These are phyloP conservation scores for Urocynchramus pylzowi DNA, from an alignment of 2,113 vertebrate genomes.

Conservation along the genomic window DNA sequence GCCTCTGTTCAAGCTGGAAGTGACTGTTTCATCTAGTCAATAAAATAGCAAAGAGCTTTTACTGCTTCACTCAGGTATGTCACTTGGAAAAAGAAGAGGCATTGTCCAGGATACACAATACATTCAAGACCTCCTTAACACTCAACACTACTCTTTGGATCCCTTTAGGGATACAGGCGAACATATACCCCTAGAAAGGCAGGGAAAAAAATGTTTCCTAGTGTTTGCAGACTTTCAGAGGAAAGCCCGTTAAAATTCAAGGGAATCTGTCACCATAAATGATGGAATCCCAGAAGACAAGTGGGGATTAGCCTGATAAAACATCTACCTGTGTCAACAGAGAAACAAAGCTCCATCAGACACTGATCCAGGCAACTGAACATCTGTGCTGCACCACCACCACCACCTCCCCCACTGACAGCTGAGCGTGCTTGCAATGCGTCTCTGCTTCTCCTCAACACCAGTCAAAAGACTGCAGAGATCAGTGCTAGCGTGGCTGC, in stretches of 20 bases:
- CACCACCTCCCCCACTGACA: background rate
- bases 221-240: background rate
- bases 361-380: background rate
- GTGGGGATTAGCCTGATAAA: conserved; percentile 23
- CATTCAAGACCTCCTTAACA: background rate
- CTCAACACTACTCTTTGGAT: background rate
- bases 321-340: background rate
- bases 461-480: background rate
- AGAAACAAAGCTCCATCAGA: conserved; percentile 7
- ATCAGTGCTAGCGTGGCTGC: background rate
- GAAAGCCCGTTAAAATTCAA: conserved; percentile 12
- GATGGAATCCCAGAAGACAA: conserved; percentile 1
- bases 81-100: background rate
- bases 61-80: background rate
- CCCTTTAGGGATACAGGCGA: background rate
- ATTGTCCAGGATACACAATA: background rate
- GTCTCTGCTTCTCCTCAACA: background rate
- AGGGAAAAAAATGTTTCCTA: background rate
- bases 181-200: background rate
- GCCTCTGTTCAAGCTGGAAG: background rate
- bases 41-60: background rate
- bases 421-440: background rate
- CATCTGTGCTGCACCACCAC: background rate
- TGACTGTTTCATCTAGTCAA: background rate
- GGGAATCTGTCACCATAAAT: background rate